phyloP scores from a whole-genome alignment of 1,140 invertebrate species.

The Whitmania pigra region DNA sequence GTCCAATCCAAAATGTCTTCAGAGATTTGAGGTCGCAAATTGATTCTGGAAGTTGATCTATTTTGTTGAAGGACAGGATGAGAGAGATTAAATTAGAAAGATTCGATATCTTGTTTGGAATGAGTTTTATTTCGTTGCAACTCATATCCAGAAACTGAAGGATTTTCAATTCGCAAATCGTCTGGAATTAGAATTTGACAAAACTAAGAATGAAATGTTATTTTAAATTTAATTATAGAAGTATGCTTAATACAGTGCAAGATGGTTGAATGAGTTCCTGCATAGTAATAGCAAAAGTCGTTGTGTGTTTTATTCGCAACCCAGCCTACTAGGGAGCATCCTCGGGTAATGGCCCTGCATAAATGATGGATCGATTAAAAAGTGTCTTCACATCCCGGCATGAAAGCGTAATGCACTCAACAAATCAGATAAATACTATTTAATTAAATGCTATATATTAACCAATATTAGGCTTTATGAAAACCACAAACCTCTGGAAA shows the following conservation, averaged over 20 bases:
- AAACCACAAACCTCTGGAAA: slow-evolving; percentile 26
- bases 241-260: too few species aligned
- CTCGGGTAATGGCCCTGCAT: too few species aligned
- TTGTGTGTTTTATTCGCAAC: too few species aligned
- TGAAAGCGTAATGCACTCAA: too few species aligned
- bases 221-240: background rate
- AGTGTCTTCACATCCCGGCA: too few species aligned
- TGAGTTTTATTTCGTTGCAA: slow-evolving; percentile 31
- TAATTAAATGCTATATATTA: too few species aligned
- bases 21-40: slow-evolving; percentile 35
- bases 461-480: too few species aligned
- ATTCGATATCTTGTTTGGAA: slow-evolving; percentile 35
- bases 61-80: slow-evolving; percentile 36
- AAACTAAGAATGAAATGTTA: background rate
- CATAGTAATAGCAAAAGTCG: too few species aligned
- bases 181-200: slow-evolving; percentile 17
- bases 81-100: slow-evolving; percentile 37
- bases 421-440: too few species aligned
- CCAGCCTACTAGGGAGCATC: too few species aligned
- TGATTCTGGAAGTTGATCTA: slow-evolving; percentile 35
- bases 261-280: too few species aligned
- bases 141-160: slow-evolving; percentile 40
- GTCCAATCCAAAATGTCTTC: slow-evolving; percentile 39
- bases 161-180: slow-evolving; percentile 33
- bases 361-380: too few species aligned